Evolutionary conservation across 2,113 vertebrate species (phyloP), one percentile per base, ranked within the genome.

Genomic region (Dromiciops gliroides): DNA sequence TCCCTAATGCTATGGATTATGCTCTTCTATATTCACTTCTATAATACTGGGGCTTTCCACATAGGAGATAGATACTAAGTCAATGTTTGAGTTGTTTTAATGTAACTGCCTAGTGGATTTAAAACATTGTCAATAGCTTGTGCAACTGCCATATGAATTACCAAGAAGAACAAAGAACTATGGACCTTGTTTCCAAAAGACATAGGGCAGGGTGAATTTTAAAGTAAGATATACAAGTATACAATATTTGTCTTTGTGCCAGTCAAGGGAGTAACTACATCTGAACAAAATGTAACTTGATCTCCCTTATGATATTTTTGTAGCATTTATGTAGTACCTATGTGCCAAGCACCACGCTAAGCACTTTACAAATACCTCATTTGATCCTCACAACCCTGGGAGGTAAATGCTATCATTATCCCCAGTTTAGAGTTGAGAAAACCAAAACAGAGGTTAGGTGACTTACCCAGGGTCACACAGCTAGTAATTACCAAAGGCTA

Each of bases 1-100:
- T 89, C 51, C 94, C 67, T 93, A 90, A 95, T 92, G 95, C 92
- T 95, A 94, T 28, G 93, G 37, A 83, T 22, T 6, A 44, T 83
- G 67, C n/a, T 44, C 37, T 83, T 83, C 19, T 44, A 44, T 44
- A 1, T 83, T 44, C n/a, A 44, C 37, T 83, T 83, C n/a, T 19
- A 56, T 67, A 14, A 83, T 83, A 9, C 16, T 83, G 67, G 19
- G n/a, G 67, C 7, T 83, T 19, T 83, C 1, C 67, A 44, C n/a
- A 83, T 2, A 67, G 60, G 19, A n/a, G 16, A 83, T 5, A 44
- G 37, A 83, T 44, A 83, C 6, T 83, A 83, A 83, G 7, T 83
- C 22, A 83, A 44, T 44, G 19, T 23, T 23, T 44, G 37, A 83
- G 16, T 44, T 83, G n/a, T 83, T 83, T 83, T 83, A 83, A 75